phyloP scores from a whole-genome alignment of 2,888 invertebrate genomes.

The Cheiracanthium punctorium region DNA sequence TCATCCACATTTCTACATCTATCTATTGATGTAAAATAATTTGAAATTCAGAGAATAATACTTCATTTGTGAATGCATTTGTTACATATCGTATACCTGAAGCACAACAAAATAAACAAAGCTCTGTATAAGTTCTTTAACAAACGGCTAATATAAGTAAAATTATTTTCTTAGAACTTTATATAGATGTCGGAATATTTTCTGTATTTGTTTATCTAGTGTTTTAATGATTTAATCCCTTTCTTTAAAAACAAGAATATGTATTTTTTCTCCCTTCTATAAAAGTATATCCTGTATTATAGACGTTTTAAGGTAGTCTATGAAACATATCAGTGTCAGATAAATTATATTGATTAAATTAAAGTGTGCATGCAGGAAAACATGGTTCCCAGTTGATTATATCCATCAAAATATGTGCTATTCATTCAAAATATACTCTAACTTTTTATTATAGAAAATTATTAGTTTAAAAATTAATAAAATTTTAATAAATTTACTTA shows the following conservation, averaged over 20 bases:
- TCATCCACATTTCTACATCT: no score
- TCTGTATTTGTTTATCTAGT: slow-evolving; percentile 2
- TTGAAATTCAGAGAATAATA: neutral
- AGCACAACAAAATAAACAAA: neutral
- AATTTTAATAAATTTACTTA: no score
- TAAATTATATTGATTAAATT: neutral
- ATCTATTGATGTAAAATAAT: no score
- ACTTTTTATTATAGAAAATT: no score
- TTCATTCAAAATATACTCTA: no score
- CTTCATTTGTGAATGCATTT: neutral
- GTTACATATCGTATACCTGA: neutral
- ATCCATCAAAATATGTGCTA: no score
- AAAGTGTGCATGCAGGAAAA: neutral
- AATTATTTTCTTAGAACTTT: neutral
- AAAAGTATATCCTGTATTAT: neutral
- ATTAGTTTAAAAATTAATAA: no score
- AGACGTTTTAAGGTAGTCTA: neutral
- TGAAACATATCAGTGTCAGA: slow-evolving; percentile 2
- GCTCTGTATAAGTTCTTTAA: neutral
- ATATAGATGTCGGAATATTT: neutral
- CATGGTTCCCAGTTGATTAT: neutral
- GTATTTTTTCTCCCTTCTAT: neutral
- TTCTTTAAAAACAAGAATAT: neutral
- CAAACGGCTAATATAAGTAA: neutral
- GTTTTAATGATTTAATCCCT: neutral